A percentile compares a stretch with the other conserved stretches of the same genome.
These are phyloP conservation scores for Poeciliopsis occidentalis DNA, from an alignment of 2,113 vertebrate genomes.

Conservation along the genomic window DNA sequence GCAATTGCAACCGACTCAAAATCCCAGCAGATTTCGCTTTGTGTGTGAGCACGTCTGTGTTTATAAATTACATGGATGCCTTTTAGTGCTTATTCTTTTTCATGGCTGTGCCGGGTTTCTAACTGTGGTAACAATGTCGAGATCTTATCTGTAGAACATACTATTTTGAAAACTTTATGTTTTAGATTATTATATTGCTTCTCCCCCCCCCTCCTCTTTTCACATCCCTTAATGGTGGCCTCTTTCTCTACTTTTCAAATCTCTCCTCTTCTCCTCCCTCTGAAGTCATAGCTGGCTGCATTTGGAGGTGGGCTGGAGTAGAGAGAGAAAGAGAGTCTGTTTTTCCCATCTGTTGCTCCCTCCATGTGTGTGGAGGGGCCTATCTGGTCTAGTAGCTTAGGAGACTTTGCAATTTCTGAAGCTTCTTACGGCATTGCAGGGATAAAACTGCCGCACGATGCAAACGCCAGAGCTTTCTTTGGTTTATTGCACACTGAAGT, in stretches of 20 bases:
- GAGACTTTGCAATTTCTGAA: slow-evolving; percentile 3
- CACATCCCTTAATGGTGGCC: slow-evolving; percentile 28
- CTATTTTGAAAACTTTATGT: slow-evolving; percentile 24
- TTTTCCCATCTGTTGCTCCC: slow-evolving; percentile 66
- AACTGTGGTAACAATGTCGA: slow-evolving; percentile 21
- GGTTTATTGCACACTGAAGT: background rate
- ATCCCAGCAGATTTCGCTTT: background rate
- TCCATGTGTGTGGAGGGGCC: slow-evolving; percentile 21
- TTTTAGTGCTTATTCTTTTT: slow-evolving; percentile 31
- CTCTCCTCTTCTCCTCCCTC: slow-evolving; percentile 44
- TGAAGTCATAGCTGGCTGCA: slow-evolving; percentile 73
- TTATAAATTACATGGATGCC: slow-evolving; percentile 8
- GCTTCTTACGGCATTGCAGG: slow-evolving; percentile 1
- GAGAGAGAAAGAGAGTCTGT: slow-evolving; percentile 59
- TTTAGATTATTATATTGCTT: slow-evolving; percentile 37
- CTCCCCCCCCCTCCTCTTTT: slow-evolving; percentile 8
- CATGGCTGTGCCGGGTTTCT: background rate
- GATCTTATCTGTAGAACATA: slow-evolving; percentile 41
- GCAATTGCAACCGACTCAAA: slow-evolving; percentile 53
- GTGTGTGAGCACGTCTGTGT: slow-evolving; percentile 9
- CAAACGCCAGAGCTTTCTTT: background rate
- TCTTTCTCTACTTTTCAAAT: slow-evolving; percentile 29
- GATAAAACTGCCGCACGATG: slow-evolving; percentile 4
- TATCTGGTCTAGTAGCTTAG: slow-evolving; percentile 25
- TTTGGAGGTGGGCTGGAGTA: slow-evolving; percentile 58